Percentiles rank a stretch among this genome's conserved stretches.
phyloP scores from a whole-genome alignment of 2,888 invertebrate species.

The Cremastinae sp. region DNA sequence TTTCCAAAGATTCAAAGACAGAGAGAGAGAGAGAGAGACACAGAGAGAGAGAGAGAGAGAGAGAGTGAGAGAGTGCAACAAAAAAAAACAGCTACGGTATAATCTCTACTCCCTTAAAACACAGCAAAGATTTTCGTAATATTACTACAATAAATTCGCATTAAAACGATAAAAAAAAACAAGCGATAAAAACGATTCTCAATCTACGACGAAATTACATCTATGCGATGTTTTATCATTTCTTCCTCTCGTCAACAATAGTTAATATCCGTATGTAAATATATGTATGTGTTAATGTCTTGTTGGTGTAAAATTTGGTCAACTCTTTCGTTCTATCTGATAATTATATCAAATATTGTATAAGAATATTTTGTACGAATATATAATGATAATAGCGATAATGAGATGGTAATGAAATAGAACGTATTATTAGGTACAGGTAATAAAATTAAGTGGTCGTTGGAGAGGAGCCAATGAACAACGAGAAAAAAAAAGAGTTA shows the following conservation, averaged over 20 bases:
- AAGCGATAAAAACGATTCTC: conserved; percentile 51
- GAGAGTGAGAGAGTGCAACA: conserved; percentile 57
- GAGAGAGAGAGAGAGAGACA: conserved; percentile 11
- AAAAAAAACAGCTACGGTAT: conserved; percentile 67
- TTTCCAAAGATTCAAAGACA: conserved; percentile 5
- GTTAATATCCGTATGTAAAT: conserved; percentile 55
- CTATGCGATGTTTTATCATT: conserved; percentile 38
- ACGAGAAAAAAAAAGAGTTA: conserved; percentile 42
- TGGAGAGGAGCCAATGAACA: conserved; percentile 65
- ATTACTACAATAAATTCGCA: conserved; percentile 46
- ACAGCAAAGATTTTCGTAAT: conserved; percentile 62
- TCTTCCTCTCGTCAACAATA: conserved; percentile 46
- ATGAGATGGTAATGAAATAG: conserved; percentile 72
- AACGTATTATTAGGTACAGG: conserved; percentile 77
- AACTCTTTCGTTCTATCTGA: conserved; percentile 66
- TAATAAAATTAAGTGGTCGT: conserved; percentile 72
- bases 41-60: not conserved
- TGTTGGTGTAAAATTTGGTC: conserved; percentile 71
- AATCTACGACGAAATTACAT: conserved; percentile 43
- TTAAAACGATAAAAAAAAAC: conserved; percentile 46
- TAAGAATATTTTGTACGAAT: conserved; percentile 74
- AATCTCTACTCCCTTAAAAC: conserved; percentile 71
- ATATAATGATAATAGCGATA: conserved; percentile 63
- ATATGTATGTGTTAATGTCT: conserved; percentile 51
- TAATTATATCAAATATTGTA: conserved; percentile 70